A percentile compares a stretch with the other conserved stretches of the same genome.
Evolutionary conservation across 2,888 invertebrate species (phyloP).

Genomic region (Netelia fuscicornis): DNA sequence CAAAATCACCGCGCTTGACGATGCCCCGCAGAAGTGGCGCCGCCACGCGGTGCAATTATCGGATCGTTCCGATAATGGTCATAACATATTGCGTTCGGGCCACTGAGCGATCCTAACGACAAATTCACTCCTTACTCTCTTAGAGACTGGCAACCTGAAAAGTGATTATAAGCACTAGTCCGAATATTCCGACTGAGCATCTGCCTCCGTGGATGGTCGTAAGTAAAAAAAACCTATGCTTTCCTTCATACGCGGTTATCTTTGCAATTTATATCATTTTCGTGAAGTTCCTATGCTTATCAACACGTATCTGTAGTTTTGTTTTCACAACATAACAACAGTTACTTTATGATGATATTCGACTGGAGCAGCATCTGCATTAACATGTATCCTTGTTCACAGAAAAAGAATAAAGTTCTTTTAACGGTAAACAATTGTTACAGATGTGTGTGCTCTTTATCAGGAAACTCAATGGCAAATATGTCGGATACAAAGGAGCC

Average conservation of each 20-base stretch:
- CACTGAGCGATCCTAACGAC: no score
- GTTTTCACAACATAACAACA: not conserved
- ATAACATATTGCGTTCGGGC: no score
- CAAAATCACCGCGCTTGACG: no score
- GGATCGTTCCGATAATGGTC: no score
- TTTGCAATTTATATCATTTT: slow-evolving; percentile 51
- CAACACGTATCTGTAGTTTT: slow-evolving; percentile 37
- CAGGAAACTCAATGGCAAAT: slow-evolving; percentile 47
- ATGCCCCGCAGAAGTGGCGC: no score
- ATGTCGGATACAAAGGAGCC: slow-evolving; percentile 53
- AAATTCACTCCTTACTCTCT: no score
- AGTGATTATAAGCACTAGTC: no score
- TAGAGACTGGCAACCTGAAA: no score
- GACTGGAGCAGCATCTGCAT: not conserved
- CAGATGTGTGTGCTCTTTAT: slow-evolving; percentile 61
- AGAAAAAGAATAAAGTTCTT: slow-evolving; percentile 23
- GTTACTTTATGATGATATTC: slow-evolving; percentile 11
- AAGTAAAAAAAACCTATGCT: slow-evolving; percentile 33
- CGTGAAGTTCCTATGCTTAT: not conserved
- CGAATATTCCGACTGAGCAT: no score
- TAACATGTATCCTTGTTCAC: not conserved
- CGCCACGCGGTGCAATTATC: no score
- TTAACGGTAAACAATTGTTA: slow-evolving; percentile 62
- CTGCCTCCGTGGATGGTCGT: not conserved
- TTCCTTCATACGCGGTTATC: slow-evolving; percentile 55